Conservation (phyloP, 1,140 invertebrate genomes). For the Anastrepha ludens region DNA sequence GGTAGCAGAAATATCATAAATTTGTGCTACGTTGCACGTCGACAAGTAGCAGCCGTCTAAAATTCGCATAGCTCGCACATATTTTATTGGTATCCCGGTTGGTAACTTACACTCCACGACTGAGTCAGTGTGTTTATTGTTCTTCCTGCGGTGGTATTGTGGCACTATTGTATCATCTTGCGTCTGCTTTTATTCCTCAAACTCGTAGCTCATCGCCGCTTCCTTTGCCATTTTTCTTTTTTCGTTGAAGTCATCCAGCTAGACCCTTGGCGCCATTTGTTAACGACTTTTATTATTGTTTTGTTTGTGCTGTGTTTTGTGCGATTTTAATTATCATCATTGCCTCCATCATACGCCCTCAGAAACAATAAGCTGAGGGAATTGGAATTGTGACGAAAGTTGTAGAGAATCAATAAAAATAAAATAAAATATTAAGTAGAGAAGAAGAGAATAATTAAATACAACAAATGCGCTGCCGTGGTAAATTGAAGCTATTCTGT, state of each 20-base stretch:
- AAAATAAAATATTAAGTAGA: too few relatives aligned
- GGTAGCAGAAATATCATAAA: constrained; percentile 12
- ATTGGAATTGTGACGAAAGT: not conserved
- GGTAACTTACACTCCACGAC: not conserved
- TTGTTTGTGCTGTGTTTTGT: constrained; percentile 4
- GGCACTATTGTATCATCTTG: not conserved
- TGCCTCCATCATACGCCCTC: not conserved
- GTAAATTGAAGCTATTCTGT: too few relatives aligned
- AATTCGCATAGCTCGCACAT: not conserved
- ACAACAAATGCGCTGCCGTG: too few relatives aligned
- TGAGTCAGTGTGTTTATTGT: constrained; percentile 21
- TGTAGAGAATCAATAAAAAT: not conserved
- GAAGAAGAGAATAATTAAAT: too few relatives aligned
- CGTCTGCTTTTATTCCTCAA: not conserved
- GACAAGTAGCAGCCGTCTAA: not conserved
- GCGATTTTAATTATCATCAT: constrained; percentile 11
- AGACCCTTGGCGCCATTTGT: not conserved
- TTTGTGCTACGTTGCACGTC: not conserved
- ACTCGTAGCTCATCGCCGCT: not conserved
- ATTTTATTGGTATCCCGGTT: not conserved
- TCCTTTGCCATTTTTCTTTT: not conserved
- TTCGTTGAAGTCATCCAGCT: not conserved
- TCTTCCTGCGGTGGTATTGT: not conserved
- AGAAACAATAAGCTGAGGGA: not conserved
- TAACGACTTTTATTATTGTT: constrained; percentile 19